Evolutionary conservation across 2,113 vertebrate species (phyloP).

Genomic region (Indicator indicator): DNA sequence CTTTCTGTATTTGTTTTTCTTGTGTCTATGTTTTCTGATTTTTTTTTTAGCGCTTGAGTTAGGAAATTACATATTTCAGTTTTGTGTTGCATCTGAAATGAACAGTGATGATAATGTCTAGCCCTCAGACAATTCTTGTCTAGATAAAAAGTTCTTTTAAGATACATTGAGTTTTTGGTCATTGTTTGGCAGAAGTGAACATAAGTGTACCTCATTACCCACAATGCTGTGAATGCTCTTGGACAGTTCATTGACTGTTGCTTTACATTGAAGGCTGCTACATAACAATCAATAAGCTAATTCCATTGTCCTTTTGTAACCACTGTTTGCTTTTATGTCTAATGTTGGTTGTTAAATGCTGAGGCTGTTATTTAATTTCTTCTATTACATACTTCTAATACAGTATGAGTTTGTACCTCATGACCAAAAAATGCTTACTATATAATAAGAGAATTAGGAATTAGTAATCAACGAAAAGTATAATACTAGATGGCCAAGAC

Average conservation of each 20-base stretch:
- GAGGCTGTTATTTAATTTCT: not conserved
- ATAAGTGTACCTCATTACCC: not conserved
- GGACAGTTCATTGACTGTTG: not conserved
- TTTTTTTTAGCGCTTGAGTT: not conserved
- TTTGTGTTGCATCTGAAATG: not conserved
- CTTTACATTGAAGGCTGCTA: not conserved
- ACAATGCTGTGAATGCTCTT: not conserved
- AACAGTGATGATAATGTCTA: not conserved
- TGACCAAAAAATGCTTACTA: not conserved
- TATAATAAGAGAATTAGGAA: not conserved
- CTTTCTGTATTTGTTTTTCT: not conserved
- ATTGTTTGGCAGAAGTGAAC: not conserved
- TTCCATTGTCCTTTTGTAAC: not conserved
- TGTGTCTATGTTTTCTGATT: not conserved
- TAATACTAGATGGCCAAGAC: not conserved
- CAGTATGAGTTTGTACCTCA: not conserved
- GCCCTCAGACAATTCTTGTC: not conserved
- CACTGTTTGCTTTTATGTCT: not conserved
- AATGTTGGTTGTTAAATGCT: not conserved
- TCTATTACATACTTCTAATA: not conserved
- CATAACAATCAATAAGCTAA: not conserved
- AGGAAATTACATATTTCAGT: not conserved
- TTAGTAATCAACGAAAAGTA: not conserved
- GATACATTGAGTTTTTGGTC: not conserved
- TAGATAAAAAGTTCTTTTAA: not conserved